These are phyloP conservation scores for Pristiophorus japonicus DNA, from an alignment of 2,113 vertebrate genomes.

Conservation along the genomic window DNA sequence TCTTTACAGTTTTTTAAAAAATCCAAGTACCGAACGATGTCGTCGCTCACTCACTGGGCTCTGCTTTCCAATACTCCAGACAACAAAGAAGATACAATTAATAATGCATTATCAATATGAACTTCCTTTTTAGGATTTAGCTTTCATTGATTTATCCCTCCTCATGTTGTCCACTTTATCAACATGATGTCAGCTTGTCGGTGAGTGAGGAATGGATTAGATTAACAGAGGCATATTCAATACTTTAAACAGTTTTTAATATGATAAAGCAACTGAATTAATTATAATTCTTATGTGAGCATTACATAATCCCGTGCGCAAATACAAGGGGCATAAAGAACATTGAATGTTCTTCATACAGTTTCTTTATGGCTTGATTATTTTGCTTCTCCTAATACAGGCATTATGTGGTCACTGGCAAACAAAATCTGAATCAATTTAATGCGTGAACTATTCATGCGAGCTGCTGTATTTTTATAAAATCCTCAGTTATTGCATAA, in stretches of 20 bases:
- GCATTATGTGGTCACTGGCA: neutral
- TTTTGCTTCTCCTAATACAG: neutral
- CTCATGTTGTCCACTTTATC: neutral
- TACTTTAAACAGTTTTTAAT: neutral
- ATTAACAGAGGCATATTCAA: neutral
- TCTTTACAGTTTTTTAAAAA: neutral
- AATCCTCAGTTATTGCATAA: no score
- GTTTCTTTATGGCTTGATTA: neutral
- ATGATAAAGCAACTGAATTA: neutral
- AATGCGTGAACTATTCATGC: neutral
- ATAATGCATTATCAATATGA: neutral
- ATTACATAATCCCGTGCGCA: neutral
- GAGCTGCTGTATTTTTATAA: neutral
- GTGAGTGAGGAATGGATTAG: neutral
- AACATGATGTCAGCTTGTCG: neutral
- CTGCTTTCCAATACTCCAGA: neutral
- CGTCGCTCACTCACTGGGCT: neutral
- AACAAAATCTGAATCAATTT: neutral
- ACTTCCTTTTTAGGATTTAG: neutral
- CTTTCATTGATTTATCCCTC: neutral
- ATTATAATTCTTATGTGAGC: neutral
- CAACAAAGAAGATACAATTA: neutral
- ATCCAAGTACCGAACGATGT: no score
- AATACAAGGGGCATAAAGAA: no score
- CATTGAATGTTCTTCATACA: neutral